Evolutionary conservation across 2,888 invertebrate species (phyloP), one percentile per base, ranked within the genome.

Genomic region (Criorhina ranunculi): DNA sequence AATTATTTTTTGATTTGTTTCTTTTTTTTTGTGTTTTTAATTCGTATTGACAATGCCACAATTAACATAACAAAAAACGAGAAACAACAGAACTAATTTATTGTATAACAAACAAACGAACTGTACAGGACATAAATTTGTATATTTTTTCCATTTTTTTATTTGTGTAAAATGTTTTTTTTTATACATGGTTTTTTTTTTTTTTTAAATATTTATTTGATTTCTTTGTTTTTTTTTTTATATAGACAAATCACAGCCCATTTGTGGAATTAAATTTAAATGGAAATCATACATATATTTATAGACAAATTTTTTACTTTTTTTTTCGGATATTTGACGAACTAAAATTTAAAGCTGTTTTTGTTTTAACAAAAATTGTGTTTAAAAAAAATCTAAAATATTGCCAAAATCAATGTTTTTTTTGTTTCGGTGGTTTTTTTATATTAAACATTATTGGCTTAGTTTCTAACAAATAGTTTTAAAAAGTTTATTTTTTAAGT

Each of bases 381-480:
- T 15, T 24, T 59, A 51, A 79, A 73, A 29, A 40, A 66, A 24
- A 75, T 57, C 42, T 72, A 78, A 83, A 89, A 88, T 89, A 90
- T 89, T 89, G 89, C 89, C 90, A 89, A 90, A 90, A 90, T 89
- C 89, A 89, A 89, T 89, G 89, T 40, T 57, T 51, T 76, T 86
- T 88, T 88, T 87, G 88, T 87, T 88, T 88, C 88, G 88, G 88
- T 87, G 64, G 64, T 59, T 66, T 15, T 72, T 40, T 29, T 67
- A n/a, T 53, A 51, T 60, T 60, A 77, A 73, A 69, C 73, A 73
- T 57, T 49, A 75, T 79, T 86, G 81, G 62, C 81, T 81, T 77
- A 86, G 53, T 55, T 67, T 69, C 76, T 87, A 80, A 81, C 64
- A 69, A 77, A 79, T 86, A 66, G 51, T 86, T 78, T 70, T 46